Conservation (phyloP, 2,888 invertebrate genomes). For the Orthonychiurus folsomi region DNA sequence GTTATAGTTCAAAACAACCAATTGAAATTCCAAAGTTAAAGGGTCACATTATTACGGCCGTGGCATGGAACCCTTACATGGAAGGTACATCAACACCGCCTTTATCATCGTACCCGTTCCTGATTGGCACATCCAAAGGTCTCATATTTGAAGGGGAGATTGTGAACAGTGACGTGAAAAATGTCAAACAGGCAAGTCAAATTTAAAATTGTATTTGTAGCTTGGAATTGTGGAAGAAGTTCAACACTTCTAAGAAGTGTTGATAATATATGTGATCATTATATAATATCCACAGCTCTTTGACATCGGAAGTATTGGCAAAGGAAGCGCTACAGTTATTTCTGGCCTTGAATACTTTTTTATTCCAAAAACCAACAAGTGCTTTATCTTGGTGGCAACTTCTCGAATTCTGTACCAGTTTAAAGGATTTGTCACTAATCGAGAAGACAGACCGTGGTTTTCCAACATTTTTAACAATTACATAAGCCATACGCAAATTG, state of each 20-base stretch:
- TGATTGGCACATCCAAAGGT: conserved; percentile 83
- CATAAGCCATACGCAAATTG: conserved; percentile 45
- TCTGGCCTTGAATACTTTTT: conserved; percentile 79
- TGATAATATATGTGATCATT: conserved; percentile 9
- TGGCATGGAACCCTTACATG: conserved; percentile 66
- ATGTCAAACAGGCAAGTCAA: conserved; percentile 68
- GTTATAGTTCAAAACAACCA: conserved; percentile 62
- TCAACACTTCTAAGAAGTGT: conserved; percentile 21
- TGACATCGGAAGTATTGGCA: conserved; percentile 74
- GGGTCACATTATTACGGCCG: conserved; percentile 77
- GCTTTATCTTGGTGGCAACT: conserved; percentile 75
- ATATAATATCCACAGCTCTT: conserved; percentile 58
- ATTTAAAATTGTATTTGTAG: too few species aligned
- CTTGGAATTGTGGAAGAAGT: too few species aligned
- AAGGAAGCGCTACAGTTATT: conserved; percentile 57
- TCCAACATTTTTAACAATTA: conserved; percentile 70
- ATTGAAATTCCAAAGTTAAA: conserved; percentile 45
- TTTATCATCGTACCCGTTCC: conserved; percentile 63
- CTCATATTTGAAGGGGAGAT: conserved; percentile 84
- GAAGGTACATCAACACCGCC: conserved; percentile 25
- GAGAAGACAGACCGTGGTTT: conserved; percentile 70
- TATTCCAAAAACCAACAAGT: conserved; percentile 61
- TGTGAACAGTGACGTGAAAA: conserved; percentile 67
- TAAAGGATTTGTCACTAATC: conserved; percentile 59
- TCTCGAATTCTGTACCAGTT: conserved; percentile 79